A percentile compares a stretch with the other conserved stretches of the same genome.
These are phyloP conservation scores for Eospalax fontanierii DNA, from an alignment of 2,797 vertebrate species.

Conservation along the genomic window DNA sequence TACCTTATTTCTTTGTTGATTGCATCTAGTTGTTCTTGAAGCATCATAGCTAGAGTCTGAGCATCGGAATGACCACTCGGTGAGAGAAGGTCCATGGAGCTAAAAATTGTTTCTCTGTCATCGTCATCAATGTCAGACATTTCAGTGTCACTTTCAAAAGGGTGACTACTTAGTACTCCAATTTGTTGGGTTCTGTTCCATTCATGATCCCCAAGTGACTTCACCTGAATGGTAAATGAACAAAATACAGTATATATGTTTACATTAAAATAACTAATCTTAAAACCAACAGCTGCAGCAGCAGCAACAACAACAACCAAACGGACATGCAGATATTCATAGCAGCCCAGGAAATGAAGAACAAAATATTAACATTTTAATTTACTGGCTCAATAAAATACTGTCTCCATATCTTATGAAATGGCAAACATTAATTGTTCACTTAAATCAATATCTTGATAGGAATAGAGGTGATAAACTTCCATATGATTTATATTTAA, in stretches of 20 bases:
- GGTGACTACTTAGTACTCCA: slow-evolving; percentile 94
- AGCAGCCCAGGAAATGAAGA: not conserved
- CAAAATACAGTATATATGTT: not conserved
- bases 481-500: slow-evolving; percentile 28
- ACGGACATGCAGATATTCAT: not conserved
- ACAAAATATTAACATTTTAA: slow-evolving; percentile 53
- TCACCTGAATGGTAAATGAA: slow-evolving; percentile 91
- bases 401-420: not conserved
- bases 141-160: slow-evolving; percentile 98
- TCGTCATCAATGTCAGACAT: slow-evolving; percentile 99
- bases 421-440: not conserved
- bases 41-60: slow-evolving; percentile 99
- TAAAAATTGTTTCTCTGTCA: slow-evolving; percentile 98
- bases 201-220: slow-evolving; percentile 97
- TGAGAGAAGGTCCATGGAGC: slow-evolving; percentile 98
- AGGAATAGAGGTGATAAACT: not conserved
- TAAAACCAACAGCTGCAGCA: slow-evolving; percentile 41
- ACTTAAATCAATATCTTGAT: slow-evolving; percentile 39
- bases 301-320: slow-evolving; percentile 41
- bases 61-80: slow-evolving; percentile 98
- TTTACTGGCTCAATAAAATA: slow-evolving; percentile 46
- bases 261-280: slow-evolving; percentile 18
- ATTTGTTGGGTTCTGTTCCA: slow-evolving; percentile 97
- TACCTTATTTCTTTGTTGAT: slow-evolving; percentile 99
- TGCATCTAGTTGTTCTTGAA: slow-evolving; percentile 98